Evolutionary conservation across 2,113 vertebrate species (phyloP).

Genomic region (Takifugu flavidus): DNA sequence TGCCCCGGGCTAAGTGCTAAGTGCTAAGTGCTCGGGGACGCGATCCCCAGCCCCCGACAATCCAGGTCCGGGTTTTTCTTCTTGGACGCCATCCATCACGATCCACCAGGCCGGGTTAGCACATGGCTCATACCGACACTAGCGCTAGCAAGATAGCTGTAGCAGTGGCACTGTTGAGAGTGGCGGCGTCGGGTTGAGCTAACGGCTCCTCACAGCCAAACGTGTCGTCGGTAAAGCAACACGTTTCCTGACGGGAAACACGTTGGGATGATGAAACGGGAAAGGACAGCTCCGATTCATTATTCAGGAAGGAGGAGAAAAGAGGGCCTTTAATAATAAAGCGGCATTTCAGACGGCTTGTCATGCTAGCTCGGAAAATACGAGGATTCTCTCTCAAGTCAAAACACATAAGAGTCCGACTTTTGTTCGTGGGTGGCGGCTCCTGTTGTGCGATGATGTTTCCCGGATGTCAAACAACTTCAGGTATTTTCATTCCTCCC

Average conservation of each 20-base stretch:
- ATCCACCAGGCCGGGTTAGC: too few relatives aligned
- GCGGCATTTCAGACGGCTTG: conserved; percentile 10
- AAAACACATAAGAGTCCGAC: not conserved
- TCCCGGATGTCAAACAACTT: not conserved
- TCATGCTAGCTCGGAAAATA: conserved; percentile 11
- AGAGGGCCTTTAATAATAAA: conserved; percentile 43
- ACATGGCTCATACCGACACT: too few relatives aligned
- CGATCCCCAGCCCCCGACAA: conserved; percentile 30
- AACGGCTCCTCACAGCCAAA: not conserved
- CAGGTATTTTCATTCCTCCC: conserved; percentile 12
- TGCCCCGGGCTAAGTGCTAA: conserved; percentile 48
- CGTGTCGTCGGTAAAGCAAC: not conserved
- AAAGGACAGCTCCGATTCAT: conserved; percentile 36
- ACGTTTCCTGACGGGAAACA: not conserved
- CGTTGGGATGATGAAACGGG: conserved; percentile 19
- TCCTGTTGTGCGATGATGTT: not conserved
- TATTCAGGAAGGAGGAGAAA: conserved; percentile 28
- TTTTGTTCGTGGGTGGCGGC: conserved; percentile 2
- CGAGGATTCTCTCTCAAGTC: conserved; percentile 28
- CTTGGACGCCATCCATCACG: too few relatives aligned
- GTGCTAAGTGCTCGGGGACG: conserved; percentile 53
- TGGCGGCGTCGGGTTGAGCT: too few relatives aligned
- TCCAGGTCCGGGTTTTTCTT: too few relatives aligned
- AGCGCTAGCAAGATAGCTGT: too few relatives aligned
- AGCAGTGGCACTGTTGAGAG: too few relatives aligned